Base-by-base conservation (phyloP, 2,797 vertebrate species). In the Gouania willdenowi region DNA sequence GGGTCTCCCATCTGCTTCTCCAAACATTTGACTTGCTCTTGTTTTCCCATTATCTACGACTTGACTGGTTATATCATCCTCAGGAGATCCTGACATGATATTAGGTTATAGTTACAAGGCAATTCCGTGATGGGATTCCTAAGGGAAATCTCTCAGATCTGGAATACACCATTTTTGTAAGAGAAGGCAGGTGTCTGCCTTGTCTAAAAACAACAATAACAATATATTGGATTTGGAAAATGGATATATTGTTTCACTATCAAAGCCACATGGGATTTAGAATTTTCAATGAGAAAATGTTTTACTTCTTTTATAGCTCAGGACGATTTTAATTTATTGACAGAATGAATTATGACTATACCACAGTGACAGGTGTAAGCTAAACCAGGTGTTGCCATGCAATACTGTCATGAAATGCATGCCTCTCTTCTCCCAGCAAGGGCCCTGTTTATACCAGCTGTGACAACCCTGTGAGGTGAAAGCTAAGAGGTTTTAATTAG, bases 401-500 rank as follows among this genome's bases (percentile, higher is more conserved):
- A 88, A 90, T 90, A 90, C 88, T 85, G 86, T 85, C 83, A 90
- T 81, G 82, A 79, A 92, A 94, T 95, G 92, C 93, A 95, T 93
- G 88, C 88, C 85, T 82, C 88, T 84, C 78, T 10, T 81, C 70
- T 89, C 83, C 60, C 81, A 73, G 56, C 66, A 61, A 87, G 77
- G 66, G 61, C 66, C 75, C 61, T 65, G 68, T 75, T 71, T 82
- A 77, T 84, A 90, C 77, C 93, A 95, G 91, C 90, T 95, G 93
- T 78, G 82, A 69, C 82, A 88, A 81, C 89, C 91, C 89, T 90
- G 89, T 90, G 88, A 83, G 82, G 63, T 57, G 89, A 91, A 91
- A 92, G 88, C 86, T 93, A 91, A 93, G 91, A 90, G 91, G 88
- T 94, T 94, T 95, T 94, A 97, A 97, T 97, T 96, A 94, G 90